A percentile compares a stretch with the other conserved stretches of the same genome.
These are phyloP conservation scores for Timema cristinae DNA, from an alignment of 2,888 invertebrate species.

Conservation along the genomic window DNA sequence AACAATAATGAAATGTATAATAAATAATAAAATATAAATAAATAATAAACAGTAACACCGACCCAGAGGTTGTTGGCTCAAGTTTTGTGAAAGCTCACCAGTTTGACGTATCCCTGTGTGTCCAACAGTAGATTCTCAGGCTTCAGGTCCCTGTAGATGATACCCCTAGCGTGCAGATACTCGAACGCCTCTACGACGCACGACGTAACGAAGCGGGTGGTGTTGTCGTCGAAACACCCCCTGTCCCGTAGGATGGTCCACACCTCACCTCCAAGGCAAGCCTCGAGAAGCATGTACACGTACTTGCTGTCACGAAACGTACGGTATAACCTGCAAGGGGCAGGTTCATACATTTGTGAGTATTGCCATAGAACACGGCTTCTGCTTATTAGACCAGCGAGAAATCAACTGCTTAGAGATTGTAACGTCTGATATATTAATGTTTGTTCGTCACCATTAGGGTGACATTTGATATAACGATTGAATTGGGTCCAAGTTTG, in stretches of 20 bases:
- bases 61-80: no score
- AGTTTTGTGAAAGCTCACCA: conserved; percentile 45
- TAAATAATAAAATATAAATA: no score
- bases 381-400: no score
- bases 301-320: conserved; percentile 67
- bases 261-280: conserved; percentile 67
- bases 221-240: conserved; percentile 59
- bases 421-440: no score
- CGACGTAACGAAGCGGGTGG: conserved; percentile 62
- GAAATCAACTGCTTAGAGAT: no score
- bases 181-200: conserved; percentile 68
- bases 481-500: no score
- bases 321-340: conserved; percentile 54
- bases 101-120: conserved; percentile 58
- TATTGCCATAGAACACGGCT: conserved; percentile 28
- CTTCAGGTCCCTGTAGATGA: conserved; percentile 63
- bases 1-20: no score
- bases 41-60: no score
- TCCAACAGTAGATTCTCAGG: conserved; percentile 67
- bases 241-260: conserved; percentile 68
- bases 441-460: no score
- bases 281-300: conserved; percentile 69
- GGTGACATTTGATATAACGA: no score
- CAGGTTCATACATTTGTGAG: conserved; percentile 24
- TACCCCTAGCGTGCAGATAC: conserved; percentile 60